phyloP scores from a whole-genome alignment of 37 sponge, comb jelly and placozoan species.

The Ianthella basta region DNA sequence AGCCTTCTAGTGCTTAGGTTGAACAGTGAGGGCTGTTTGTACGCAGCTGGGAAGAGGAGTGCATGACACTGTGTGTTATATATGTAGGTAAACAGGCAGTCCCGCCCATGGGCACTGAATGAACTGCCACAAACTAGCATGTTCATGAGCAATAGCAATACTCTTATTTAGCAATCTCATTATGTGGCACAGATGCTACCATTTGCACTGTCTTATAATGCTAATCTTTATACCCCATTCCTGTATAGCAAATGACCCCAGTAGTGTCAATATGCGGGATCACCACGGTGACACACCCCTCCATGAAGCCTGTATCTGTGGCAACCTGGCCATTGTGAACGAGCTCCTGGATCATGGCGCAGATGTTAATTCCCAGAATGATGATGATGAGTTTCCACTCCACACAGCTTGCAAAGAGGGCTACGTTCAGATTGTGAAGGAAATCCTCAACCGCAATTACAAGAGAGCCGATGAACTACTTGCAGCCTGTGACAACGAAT shows the following conservation, averaged over 20 bases:
- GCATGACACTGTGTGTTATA: too few species aligned
- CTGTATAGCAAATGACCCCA: neutral
- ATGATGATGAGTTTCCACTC: slow-evolving; percentile 63
- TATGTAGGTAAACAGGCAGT: too few species aligned
- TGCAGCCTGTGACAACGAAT: slow-evolving; percentile 54
- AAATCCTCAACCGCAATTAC: slow-evolving; percentile 34
- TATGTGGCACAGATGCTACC: too few species aligned
- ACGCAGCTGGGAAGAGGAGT: too few species aligned
- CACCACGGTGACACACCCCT: slow-evolving; percentile 78
- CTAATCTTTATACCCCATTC: too few species aligned
- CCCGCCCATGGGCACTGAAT: too few species aligned
- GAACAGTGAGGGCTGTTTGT: too few species aligned
- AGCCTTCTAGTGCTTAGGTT: too few species aligned
- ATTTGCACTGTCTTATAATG: too few species aligned
- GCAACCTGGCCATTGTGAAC: slow-evolving; percentile 64
- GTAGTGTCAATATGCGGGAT: slow-evolving; percentile 35
- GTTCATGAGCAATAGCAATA: too few species aligned
- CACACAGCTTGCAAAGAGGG: slow-evolving; percentile 84
- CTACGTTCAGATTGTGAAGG: slow-evolving; percentile 61
- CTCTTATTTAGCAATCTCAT: too few species aligned
- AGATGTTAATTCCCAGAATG: slow-evolving; percentile 16
- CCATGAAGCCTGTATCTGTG: slow-evolving; percentile 78
- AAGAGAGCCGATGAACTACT: slow-evolving; percentile 30
- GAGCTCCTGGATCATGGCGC: slow-evolving; percentile 49
- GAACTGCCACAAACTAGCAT: too few species aligned